Percentiles rank a stretch among this genome's conserved stretches.
phyloP scores from a whole-genome alignment of 2,888 invertebrate genomes.

The Lissocephala sabroskyi region DNA sequence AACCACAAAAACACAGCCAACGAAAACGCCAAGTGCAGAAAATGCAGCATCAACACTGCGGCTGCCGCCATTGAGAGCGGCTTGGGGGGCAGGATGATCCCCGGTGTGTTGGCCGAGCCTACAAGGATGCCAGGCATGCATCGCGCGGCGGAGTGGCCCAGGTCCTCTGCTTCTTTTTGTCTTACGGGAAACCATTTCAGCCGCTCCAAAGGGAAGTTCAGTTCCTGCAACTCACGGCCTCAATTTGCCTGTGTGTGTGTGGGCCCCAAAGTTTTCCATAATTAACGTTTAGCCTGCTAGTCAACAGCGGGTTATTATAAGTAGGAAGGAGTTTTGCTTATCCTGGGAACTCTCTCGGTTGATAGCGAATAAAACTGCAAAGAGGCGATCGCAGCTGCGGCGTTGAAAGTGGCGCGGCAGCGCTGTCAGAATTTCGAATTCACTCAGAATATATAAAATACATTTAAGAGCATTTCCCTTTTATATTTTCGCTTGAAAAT shows the following conservation, averaged over 20 bases:
- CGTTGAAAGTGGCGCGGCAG: no score
- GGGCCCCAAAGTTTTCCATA: constrained; percentile 45
- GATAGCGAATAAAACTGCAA: no score
- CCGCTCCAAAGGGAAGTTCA: constrained; percentile 21
- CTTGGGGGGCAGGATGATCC: background rate
- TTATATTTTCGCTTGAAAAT: constrained; percentile 40
- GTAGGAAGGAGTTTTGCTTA: no score
- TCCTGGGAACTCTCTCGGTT: no score
- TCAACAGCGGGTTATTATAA: constrained; percentile 62
- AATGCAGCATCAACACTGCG: background rate
- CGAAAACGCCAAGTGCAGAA: constrained; percentile 32
- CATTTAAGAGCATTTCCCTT: constrained; percentile 52
- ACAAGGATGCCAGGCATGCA: constrained; percentile 7
- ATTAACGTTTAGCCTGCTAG: constrained; percentile 52
- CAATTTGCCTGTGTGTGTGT: background rate
- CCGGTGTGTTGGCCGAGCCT: background rate
- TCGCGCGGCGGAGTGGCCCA: constrained; percentile 35
- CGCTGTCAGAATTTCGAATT: no score
- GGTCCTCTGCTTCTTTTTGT: constrained; percentile 33
- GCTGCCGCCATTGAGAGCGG: background rate
- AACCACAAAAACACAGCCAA: constrained; percentile 5
- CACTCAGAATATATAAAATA: constrained; percentile 39
- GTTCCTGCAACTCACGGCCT: background rate
- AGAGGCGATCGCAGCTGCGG: no score
- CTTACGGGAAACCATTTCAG: constrained; percentile 40